A percentile compares a stretch with the other conserved stretches of the same genome.
Conservation (phyloP, 2,113 vertebrate genomes). For the Lepisosteus oculatus region DNA sequence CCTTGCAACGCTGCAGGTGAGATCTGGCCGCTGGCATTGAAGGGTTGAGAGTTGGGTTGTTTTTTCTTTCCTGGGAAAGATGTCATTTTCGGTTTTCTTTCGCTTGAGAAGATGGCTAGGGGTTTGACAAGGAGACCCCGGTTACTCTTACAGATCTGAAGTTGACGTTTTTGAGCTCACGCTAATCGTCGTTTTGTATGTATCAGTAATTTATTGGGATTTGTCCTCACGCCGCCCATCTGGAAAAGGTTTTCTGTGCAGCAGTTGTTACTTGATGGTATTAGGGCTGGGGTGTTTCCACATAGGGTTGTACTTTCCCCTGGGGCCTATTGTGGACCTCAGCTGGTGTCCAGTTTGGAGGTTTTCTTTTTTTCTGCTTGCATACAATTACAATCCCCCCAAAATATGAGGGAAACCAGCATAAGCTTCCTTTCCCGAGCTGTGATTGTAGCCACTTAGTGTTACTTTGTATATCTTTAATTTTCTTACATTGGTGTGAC, state of each 20-base stretch:
- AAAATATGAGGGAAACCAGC: background rate
- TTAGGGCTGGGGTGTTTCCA: slow-evolving; percentile 48
- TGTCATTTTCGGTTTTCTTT: background rate
- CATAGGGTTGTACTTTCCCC: slow-evolving; percentile 34
- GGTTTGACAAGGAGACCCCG: background rate
- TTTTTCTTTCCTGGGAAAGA: background rate
- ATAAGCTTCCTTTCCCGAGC: no score
- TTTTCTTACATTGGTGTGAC: slow-evolving; percentile 8
- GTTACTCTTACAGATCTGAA: background rate
- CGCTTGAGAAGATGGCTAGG: no score
- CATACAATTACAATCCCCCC: background rate
- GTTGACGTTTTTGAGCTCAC: background rate
- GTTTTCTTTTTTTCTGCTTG: slow-evolving; percentile 6
- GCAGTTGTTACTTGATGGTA: slow-evolving; percentile 60
- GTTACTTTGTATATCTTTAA: background rate
- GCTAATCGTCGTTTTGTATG: background rate
- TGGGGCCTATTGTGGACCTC: slow-evolving; percentile 28
- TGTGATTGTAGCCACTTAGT: no score
- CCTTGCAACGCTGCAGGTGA: background rate
- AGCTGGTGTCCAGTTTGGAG: slow-evolving; percentile 20
- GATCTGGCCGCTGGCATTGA: background rate
- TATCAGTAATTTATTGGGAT: slow-evolving; percentile 31
- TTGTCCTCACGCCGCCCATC: slow-evolving; percentile 42
- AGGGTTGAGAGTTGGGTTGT: background rate
- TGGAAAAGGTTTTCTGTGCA: slow-evolving; percentile 52